Conservation (phyloP, 1,140 invertebrate species). For the Mamestra configurata region DNA sequence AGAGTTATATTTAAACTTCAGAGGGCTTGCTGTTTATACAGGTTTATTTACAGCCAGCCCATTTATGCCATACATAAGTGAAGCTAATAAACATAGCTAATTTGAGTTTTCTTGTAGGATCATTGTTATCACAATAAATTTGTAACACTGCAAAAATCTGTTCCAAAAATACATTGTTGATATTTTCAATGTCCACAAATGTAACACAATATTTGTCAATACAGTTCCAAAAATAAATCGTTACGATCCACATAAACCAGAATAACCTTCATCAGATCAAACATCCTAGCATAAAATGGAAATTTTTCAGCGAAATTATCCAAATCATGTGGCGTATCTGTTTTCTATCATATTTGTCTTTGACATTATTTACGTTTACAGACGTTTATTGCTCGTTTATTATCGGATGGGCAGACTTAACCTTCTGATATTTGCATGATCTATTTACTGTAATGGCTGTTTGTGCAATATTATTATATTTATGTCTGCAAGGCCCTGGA, state of each 20-base stretch:
- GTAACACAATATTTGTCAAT: neutral
- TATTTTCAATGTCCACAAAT: neutral
- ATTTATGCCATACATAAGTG: neutral
- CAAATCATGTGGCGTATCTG: slow-evolving; percentile 14
- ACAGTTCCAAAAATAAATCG: neutral
- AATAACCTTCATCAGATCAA: neutral
- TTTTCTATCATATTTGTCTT: slow-evolving; percentile 33
- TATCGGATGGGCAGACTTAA: slow-evolving; percentile 10
- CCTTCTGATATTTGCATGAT: slow-evolving; percentile 20
- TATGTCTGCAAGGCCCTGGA: neutral
- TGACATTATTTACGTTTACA: slow-evolving; percentile 28
- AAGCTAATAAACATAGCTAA: neutral
- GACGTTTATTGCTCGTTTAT: slow-evolving; percentile 13
- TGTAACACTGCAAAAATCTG: neutral
- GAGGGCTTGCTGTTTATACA: neutral
- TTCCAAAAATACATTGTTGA: too few relatives aligned
- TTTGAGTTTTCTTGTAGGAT: neutral
- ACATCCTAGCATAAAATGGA: slow-evolving; percentile 38
- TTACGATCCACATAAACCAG: neutral
- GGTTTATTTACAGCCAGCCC: neutral
- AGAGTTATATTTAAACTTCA: neutral
- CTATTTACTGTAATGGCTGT: slow-evolving; percentile 23
- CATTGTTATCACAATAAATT: neutral
- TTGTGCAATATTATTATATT: slow-evolving; percentile 22
- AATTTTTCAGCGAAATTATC: slow-evolving; percentile 12